Evolutionary conservation across 2,888 invertebrate genomes (phyloP).

Genomic region (Platycheirus albimanus): DNA sequence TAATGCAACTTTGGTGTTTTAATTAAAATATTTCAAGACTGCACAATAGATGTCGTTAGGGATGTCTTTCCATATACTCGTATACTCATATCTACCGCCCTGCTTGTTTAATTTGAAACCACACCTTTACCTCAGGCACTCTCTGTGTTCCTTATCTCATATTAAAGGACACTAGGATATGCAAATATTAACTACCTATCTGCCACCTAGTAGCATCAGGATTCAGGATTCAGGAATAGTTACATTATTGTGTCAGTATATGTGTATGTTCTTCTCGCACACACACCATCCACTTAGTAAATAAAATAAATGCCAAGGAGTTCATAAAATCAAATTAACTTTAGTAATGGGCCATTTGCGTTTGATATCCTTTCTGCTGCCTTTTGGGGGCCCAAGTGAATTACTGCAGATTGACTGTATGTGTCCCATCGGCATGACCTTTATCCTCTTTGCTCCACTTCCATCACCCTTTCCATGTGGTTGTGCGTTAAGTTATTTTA

Average conservation of each 20-base stretch:
- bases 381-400: conserved; percentile 58
- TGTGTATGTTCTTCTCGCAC: background rate
- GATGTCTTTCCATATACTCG: no score
- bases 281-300: conserved; percentile 41
- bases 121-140: background rate
- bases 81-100: no score
- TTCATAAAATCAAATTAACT: conserved; percentile 72
- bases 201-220: conserved; percentile 7
- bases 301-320: conserved; percentile 59
- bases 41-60: background rate
- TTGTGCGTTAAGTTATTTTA: conserved; percentile 65
- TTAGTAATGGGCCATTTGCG: conserved; percentile 68
- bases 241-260: conserved; percentile 33
- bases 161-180: no score
- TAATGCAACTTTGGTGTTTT: background rate
- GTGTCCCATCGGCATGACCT: conserved; percentile 46
- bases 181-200: conserved; percentile 43
- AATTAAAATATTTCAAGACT: background rate
- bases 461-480: conserved; percentile 11
- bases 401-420: conserved; percentile 68
- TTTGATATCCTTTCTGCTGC: conserved; percentile 62
- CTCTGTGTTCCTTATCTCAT: no score
- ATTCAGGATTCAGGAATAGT: conserved; percentile 4
- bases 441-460: conserved; percentile 21
- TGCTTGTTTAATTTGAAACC: background rate